Conservation (phyloP, 1,140 invertebrate genomes). For the Pissodes strobi region DNA sequence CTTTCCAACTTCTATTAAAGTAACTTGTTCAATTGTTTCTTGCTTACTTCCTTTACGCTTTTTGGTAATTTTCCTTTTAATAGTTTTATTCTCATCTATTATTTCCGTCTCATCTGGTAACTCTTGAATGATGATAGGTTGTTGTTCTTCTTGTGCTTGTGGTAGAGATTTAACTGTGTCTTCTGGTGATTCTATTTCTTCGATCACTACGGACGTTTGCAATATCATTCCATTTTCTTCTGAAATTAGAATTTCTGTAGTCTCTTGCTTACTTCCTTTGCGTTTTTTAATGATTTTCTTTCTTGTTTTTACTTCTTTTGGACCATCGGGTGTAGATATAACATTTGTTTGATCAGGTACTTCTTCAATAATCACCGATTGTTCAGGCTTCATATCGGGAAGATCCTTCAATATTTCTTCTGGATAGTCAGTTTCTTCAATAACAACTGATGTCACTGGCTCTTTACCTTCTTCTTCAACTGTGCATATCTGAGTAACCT, state of each 20-base stretch:
- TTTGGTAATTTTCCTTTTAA: slow-evolving; percentile 46
- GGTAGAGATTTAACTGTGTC: slow-evolving; percentile 17
- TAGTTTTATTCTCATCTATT: slow-evolving; percentile 44
- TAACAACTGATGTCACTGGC: slow-evolving; percentile 50
- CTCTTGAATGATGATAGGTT: slow-evolving; percentile 19
- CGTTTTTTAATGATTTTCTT: slow-evolving; percentile 51
- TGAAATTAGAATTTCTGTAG: slow-evolving; percentile 49
- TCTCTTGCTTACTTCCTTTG: slow-evolving; percentile 47
- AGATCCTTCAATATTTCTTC: slow-evolving; percentile 32
- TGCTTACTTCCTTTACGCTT: slow-evolving; percentile 54
- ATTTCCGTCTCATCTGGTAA: slow-evolving; percentile 45
- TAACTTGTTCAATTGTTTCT: slow-evolving; percentile 58
- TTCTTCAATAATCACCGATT: slow-evolving; percentile 49
- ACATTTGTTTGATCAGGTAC: slow-evolving; percentile 52
- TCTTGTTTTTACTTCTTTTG: slow-evolving; percentile 45
- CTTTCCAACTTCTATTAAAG: slow-evolving; percentile 58
- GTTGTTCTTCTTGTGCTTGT: not conserved
- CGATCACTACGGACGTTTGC: slow-evolving; percentile 51
- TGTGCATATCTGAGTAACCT: slow-evolving; percentile 48
- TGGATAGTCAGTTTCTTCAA: slow-evolving; percentile 40
- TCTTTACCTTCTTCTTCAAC: slow-evolving; percentile 51
- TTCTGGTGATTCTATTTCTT: slow-evolving; percentile 50
- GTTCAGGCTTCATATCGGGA: slow-evolving; percentile 33
- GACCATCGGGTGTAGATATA: slow-evolving; percentile 39
- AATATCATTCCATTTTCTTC: slow-evolving; percentile 52